Conservation (phyloP, 2,113 vertebrate species). For the Lamprotornis superbus region DNA sequence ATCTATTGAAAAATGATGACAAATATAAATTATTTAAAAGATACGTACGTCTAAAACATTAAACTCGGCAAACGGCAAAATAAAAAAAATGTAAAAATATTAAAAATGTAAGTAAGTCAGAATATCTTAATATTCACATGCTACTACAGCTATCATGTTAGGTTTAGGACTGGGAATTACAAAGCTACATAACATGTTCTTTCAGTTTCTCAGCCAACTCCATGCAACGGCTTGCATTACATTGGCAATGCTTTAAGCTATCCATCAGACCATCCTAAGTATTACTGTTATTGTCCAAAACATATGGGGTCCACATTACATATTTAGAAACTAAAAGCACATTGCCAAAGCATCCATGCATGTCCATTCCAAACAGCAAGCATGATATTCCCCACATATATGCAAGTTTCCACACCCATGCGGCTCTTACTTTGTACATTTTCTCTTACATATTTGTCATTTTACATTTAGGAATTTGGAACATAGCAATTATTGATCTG, state of each 20-base stretch:
- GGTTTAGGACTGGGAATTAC: background rate
- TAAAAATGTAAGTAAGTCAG: background rate
- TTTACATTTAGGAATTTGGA: background rate
- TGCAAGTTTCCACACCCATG: background rate
- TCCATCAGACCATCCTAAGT: background rate
- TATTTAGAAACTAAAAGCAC: background rate
- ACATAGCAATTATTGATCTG: background rate
- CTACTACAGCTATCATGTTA: background rate
- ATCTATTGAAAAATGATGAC: constrained; percentile 8
- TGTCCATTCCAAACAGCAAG: background rate
- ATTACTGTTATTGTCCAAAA: background rate
- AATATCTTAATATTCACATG: background rate
- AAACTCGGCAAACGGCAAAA: background rate
- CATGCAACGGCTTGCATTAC: background rate
- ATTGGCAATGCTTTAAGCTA: background rate
- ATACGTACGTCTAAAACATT: background rate
- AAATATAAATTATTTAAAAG: background rate
- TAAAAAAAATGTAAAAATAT: too few relatives aligned
- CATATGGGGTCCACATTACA: background rate
- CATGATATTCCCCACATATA: background rate
- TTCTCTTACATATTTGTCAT: background rate
- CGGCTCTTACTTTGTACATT: background rate
- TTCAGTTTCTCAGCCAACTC: background rate
- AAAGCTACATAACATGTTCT: background rate
- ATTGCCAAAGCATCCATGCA: background rate